Percentiles rank a stretch among this genome's conserved stretches.
Evolutionary conservation across 92 coral and sea anemone genomes (phyloP).

Genomic region (Desmophyllum pertusum): DNA sequence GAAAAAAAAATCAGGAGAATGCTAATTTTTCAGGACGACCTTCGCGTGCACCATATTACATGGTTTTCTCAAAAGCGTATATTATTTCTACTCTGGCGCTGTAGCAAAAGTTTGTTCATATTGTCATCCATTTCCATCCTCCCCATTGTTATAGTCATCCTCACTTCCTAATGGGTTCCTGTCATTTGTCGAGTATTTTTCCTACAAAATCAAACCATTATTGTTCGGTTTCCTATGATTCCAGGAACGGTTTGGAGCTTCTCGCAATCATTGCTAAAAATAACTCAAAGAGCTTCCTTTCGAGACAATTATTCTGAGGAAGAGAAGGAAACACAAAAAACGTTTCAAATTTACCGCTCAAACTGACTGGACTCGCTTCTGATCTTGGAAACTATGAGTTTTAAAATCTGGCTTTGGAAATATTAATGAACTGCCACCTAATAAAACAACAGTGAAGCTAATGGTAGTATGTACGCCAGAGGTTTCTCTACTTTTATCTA

Average conservation of each 20-base stretch:
- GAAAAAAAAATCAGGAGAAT: too few species aligned
- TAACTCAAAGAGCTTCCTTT: not conserved
- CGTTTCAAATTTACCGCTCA: conserved; percentile 78
- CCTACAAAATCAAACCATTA: not conserved
- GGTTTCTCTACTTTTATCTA: too few species aligned
- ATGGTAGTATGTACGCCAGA: not conserved
- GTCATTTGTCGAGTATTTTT: not conserved
- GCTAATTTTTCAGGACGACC: too few species aligned
- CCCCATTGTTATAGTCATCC: not conserved
- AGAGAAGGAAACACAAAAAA: not conserved
- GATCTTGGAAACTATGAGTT: conserved; percentile 80
- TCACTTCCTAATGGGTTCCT: not conserved
- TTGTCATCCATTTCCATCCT: not conserved
- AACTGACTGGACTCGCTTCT: conserved; percentile 86
- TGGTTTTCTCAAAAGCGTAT: too few species aligned
- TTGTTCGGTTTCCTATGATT: not conserved
- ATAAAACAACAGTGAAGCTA: not conserved
- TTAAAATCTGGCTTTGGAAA: conserved; percentile 90
- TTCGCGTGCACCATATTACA: too few species aligned
- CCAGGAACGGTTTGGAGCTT: not conserved
- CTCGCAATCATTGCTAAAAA: not conserved
- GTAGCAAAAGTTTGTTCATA: not conserved
- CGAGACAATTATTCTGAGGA: not conserved
- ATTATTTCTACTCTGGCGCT: too few species aligned
- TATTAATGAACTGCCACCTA: conserved; percentile 96